phyloP scores from a whole-genome alignment of 2,797 vertebrate species.

The Eremophila alpestris region DNA sequence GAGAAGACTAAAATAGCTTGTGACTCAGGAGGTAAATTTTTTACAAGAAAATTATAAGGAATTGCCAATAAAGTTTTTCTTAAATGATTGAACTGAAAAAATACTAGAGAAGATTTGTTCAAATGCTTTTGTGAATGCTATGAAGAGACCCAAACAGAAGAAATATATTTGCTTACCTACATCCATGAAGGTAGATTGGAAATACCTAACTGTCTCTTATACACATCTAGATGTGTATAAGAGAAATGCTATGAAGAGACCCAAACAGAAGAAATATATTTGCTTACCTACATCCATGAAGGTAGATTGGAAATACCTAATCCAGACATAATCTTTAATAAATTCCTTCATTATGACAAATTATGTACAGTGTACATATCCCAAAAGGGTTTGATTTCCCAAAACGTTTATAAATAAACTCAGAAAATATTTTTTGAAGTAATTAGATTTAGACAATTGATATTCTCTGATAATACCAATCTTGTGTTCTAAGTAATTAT shows the following conservation, averaged over 20 bases:
- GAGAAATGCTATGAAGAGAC: neutral
- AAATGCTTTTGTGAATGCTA: neutral
- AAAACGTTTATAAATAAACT: neutral
- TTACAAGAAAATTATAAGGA: neutral
- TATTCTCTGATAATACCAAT: neutral
- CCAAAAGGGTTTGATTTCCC: neutral
- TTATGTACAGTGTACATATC: rapidly evolving
- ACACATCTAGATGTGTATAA: too few species aligned
- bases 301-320: neutral
- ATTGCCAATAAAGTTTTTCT: neutral
- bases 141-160: neutral
- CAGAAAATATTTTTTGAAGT: neutral
- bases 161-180: neutral
- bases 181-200: neutral
- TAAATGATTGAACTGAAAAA: neutral
- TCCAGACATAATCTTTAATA: neutral
- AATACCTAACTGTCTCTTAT: too few species aligned
- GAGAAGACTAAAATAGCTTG: neutral
- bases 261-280: neutral
- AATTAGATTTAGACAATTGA: neutral
- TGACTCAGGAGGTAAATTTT: neutral
- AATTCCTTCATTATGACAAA: neutral
- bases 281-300: neutral
- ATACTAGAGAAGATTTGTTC: neutral
- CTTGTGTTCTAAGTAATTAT: neutral